A percentile compares a stretch with the other conserved stretches of the same genome.
phyloP scores from a whole-genome alignment of 2,113 vertebrate genomes.

The Trochalopteron elliotii region DNA sequence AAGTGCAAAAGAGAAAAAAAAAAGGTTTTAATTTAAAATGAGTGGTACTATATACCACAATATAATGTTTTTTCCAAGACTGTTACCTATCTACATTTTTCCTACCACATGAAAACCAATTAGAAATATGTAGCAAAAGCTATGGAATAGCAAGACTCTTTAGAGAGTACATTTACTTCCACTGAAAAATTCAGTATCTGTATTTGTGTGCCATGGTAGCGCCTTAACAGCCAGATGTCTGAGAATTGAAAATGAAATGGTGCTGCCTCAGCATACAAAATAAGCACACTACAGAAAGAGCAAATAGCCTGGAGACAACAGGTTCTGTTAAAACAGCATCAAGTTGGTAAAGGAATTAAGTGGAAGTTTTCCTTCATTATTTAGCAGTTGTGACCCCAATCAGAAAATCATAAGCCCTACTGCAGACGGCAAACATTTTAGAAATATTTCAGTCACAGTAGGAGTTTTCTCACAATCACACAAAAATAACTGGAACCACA shows the following conservation, averaged over 20 bases:
- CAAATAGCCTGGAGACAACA: neutral
- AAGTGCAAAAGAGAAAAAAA: neutral
- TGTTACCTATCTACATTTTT: neutral
- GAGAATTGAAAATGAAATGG: slow-evolving; percentile 14
- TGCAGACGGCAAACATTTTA: neutral
- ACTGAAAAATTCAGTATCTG: neutral
- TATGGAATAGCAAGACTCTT: neutral
- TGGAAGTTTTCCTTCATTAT: neutral
- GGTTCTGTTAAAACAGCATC: neutral
- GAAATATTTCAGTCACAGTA: neutral
- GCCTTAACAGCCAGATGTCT: neutral
- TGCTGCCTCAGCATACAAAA: slow-evolving; percentile 26
- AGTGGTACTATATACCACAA: neutral
- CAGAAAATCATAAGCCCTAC: neutral
- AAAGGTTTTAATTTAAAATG: neutral
- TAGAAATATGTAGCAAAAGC: neutral
- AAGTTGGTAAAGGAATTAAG: neutral
- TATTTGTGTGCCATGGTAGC: neutral
- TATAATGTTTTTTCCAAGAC: neutral
- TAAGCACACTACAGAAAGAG: neutral
- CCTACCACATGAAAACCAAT: neutral
- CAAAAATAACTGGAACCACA: neutral
- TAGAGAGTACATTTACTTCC: neutral
- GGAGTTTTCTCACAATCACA: neutral
- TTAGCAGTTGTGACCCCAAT: neutral